These are phyloP conservation scores for Antennarius maculatus DNA, from an alignment of 2,797 vertebrate species.

Conservation along the genomic window DNA sequence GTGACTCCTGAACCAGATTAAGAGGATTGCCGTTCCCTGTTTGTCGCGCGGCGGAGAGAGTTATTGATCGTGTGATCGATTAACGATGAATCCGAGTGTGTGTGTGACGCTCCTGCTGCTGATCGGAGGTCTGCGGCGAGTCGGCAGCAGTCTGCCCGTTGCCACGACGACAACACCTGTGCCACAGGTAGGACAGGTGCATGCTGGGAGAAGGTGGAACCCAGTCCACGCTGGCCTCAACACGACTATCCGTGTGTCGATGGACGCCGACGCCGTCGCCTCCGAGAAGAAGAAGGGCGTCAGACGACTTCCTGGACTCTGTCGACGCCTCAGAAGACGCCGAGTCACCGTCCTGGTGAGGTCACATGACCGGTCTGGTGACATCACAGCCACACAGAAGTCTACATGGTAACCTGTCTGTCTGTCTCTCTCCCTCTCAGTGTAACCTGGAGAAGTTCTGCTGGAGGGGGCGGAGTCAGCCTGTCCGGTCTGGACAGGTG, in stretches of 20 bases:
- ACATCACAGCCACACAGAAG: neutral
- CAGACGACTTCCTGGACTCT: conserved; percentile 73
- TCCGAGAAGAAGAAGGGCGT: conserved; percentile 1
- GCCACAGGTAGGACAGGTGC: conserved; percentile 50
- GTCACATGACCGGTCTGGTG: neutral
- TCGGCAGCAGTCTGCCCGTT: conserved; percentile 39
- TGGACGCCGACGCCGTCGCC: neutral
- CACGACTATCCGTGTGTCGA: neutral
- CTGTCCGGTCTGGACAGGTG: conserved; percentile 62
- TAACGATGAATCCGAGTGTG: conserved; percentile 37
- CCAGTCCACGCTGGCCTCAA: too few relatives aligned
- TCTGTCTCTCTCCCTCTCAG: conserved; percentile 47
- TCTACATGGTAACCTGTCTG: too few relatives aligned
- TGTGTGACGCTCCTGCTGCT: conserved; percentile 42
- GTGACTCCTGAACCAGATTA: conserved; percentile 42
- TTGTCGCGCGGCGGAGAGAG: neutral
- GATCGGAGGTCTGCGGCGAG: conserved; percentile 20
- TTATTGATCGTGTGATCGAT: neutral
- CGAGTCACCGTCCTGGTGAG: conserved; percentile 75
- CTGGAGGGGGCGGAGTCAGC: conserved; percentile 40
- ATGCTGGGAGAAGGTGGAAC: conserved; percentile 13
- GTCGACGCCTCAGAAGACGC: conserved; percentile 73
- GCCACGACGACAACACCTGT: conserved; percentile 2
- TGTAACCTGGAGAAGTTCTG: conserved; percentile 77
- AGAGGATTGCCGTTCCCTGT: conserved; percentile 54